Evolutionary conservation across 2,888 invertebrate species (phyloP).

Genomic region (Phaedon cochleariae): DNA sequence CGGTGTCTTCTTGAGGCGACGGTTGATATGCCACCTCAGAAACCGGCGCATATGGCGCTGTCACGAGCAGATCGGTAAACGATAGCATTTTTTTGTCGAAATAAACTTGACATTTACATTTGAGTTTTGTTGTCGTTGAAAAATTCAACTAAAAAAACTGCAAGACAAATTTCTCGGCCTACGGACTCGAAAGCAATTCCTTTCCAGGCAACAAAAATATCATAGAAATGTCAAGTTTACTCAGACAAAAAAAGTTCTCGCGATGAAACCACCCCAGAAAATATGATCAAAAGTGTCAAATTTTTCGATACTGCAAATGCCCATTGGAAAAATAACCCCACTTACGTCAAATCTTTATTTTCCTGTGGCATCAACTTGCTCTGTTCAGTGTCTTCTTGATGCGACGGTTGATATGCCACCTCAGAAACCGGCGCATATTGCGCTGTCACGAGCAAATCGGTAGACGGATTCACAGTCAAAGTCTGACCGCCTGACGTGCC

Average conservation of each 20-base stretch:
- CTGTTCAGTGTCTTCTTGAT: constrained; percentile 73
- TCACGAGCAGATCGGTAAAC: too few species aligned
- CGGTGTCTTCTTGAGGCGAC: constrained; percentile 71
- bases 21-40: constrained; percentile 73
- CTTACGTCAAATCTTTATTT: constrained; percentile 73
- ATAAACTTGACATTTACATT: too few species aligned
- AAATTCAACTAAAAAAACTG: too few species aligned
- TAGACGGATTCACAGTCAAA: constrained; percentile 77
- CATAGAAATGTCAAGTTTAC: too few species aligned
- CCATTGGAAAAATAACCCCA: constrained; percentile 4
- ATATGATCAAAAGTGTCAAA: neutral
- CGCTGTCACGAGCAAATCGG: constrained; percentile 77
- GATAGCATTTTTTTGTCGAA: too few species aligned
- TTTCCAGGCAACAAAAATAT: too few species aligned
- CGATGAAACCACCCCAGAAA: neutral
- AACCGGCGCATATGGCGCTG: too few species aligned
- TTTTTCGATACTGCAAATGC: neutral
- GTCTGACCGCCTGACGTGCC: constrained; percentile 67
- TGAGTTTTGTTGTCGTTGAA: too few species aligned
- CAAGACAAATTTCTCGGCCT: too few species aligned
- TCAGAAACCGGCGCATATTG: constrained; percentile 81
- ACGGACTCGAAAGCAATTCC: too few species aligned
- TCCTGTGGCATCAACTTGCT: constrained; percentile 76
- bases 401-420: constrained; percentile 70
- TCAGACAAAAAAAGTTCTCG: too few species aligned